Conservation (phyloP, 2,797 vertebrate species). For the Danio tinwini region DNA sequence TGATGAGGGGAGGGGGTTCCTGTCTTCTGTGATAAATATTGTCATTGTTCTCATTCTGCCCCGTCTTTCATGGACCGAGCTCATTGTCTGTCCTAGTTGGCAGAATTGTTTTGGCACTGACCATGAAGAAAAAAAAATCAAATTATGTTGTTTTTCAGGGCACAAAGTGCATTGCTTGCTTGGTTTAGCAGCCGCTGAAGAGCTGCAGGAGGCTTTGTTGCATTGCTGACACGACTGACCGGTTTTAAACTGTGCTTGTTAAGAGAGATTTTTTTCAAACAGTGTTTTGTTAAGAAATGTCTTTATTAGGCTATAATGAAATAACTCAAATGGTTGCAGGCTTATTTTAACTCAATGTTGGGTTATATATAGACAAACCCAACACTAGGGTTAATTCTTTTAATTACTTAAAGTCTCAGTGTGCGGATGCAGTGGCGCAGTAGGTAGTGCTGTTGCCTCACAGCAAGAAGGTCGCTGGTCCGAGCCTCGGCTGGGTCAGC, state of each 20-base stretch:
- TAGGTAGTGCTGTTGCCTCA: too few relatives aligned
- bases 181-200: slow-evolving; percentile 78
- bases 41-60: slow-evolving; percentile 80
- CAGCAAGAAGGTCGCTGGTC: too few relatives aligned
- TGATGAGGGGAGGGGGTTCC: slow-evolving; percentile 71
- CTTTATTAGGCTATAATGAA: not conserved
- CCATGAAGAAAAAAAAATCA: slow-evolving; percentile 65
- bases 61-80: slow-evolving; percentile 72
- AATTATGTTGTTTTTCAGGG: slow-evolving; percentile 76
- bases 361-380: too few relatives aligned
- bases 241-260: slow-evolving; percentile 22
- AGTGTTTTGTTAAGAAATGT: slow-evolving; percentile 9
- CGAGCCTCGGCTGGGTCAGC: too few relatives aligned
- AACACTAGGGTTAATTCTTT: too few relatives aligned
- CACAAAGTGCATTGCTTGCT: slow-evolving; percentile 76
- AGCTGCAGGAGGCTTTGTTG: slow-evolving; percentile 38
- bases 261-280: slow-evolving; percentile 21
- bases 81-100: slow-evolving; percentile 68
- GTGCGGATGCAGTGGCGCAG: too few relatives aligned
- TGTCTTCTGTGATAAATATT: slow-evolving; percentile 80
- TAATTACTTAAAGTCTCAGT: too few relatives aligned
- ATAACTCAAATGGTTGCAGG: not conserved
- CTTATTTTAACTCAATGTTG: too few relatives aligned
- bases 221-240: slow-evolving; percentile 24
- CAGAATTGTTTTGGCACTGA: slow-evolving; percentile 53